Percentiles rank a stretch among this genome's conserved stretches.
Evolutionary conservation across 2,888 invertebrate species (phyloP).

Genomic region (Trileptium ribeirensis): DNA sequence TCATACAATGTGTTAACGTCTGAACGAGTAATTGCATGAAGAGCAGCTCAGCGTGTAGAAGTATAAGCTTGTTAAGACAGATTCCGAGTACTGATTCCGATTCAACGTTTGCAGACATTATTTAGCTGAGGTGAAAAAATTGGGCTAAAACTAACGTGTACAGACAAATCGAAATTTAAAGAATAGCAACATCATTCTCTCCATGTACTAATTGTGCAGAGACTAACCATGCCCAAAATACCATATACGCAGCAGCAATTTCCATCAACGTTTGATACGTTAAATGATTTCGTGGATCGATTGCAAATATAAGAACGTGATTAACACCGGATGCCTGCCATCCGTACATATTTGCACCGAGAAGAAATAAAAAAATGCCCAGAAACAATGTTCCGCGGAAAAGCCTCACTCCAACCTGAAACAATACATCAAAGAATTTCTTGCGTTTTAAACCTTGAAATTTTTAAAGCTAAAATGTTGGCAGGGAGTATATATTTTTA

Average conservation of each 20-base stretch:
- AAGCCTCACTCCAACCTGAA: conserved; percentile 71
- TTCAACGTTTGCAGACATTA: too few relatives aligned
- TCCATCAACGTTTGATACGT: conserved; percentile 57
- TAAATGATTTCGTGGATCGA: conserved; percentile 57
- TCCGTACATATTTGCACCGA: conserved; percentile 58
- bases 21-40: too few relatives aligned
- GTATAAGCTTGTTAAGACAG: too few relatives aligned
- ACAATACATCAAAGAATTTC: too few relatives aligned
- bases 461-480: too few relatives aligned
- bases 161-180: conserved; percentile 31
- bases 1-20: too few relatives aligned
- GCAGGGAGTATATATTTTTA: too few relatives aligned
- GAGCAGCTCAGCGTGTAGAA: too few relatives aligned
- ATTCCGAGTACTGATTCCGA: too few relatives aligned
- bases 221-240: conserved; percentile 53
- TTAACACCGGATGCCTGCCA: conserved; percentile 58
- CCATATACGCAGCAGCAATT: conserved; percentile 54
- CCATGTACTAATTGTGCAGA: conserved; percentile 42
- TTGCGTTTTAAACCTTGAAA: too few relatives aligned
- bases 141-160: conserved; percentile 36
- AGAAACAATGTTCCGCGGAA: conserved; percentile 88
- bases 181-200: too few relatives aligned
- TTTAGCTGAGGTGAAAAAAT: background rate
- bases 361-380: conserved; percentile 56
- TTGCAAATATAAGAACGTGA: conserved; percentile 58